A percentile compares a stretch with the other conserved stretches of the same genome.
phyloP scores from a whole-genome alignment of 1,140 invertebrate genomes.

The Agrilus planipennis region DNA sequence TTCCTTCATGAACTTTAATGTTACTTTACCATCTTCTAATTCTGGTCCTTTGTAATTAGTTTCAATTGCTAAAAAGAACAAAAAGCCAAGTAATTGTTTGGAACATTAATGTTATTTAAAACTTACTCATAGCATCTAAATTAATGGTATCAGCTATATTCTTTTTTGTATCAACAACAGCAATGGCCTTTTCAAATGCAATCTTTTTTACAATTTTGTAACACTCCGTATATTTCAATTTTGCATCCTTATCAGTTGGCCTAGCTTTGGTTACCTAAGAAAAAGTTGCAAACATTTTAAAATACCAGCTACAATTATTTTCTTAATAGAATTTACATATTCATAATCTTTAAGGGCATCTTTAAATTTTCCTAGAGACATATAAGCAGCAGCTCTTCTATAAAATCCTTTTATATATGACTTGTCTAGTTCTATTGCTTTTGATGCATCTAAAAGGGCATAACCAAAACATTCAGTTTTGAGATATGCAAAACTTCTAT shows the following conservation, averaged over 20 bases:
- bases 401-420: conserved; percentile 91
- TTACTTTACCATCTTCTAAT: conserved; percentile 81
- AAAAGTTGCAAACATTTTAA: conserved; percentile 8
- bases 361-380: conserved; percentile 97
- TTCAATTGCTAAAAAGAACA: conserved; percentile 66
- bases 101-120: no score
- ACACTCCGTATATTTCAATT: conserved; percentile 88
- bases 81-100: conserved; percentile 6
- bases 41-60: conserved; percentile 87
- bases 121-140: conserved; percentile 81
- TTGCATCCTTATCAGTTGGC: conserved; percentile 91
- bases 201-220: conserved; percentile 90
- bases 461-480: conserved; percentile 88
- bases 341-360: conserved; percentile 93
- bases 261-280: conserved; percentile 70
- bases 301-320: conserved; percentile 8
- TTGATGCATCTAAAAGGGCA: conserved; percentile 82
- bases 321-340: conserved; percentile 75
- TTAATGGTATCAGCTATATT: conserved; percentile 78
- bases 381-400: conserved; percentile 87
- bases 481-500: conserved; percentile 90
- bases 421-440: conserved; percentile 81
- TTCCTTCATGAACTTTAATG: conserved; percentile 69
- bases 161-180: conserved; percentile 79
- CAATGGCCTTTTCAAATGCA: conserved; percentile 95